phyloP scores from a whole-genome alignment of 1,140 invertebrate genomes.

The Tigriopus japonicus region DNA sequence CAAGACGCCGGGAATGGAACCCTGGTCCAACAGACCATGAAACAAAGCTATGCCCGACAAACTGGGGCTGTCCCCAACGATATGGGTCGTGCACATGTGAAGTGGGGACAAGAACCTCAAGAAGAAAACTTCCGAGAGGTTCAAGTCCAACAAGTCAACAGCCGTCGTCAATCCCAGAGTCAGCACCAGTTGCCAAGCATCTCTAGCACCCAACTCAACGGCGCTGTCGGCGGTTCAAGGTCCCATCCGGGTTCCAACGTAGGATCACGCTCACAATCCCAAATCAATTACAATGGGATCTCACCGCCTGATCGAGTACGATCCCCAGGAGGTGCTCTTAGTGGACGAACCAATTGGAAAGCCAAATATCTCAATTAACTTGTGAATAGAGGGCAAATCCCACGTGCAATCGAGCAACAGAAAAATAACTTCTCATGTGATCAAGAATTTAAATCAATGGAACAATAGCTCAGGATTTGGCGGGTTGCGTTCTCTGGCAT shows the following conservation, averaged over 20 bases:
- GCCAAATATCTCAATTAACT: slow-evolving; percentile 12
- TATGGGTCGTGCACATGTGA: neutral
- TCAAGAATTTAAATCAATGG: neutral
- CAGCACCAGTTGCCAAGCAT: slow-evolving; percentile 1
- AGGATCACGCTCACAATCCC: neutral
- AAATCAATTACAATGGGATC: neutral
- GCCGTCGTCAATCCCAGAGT: neutral
- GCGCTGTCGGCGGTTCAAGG: neutral
- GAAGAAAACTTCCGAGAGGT: neutral
- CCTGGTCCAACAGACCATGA: slow-evolving; percentile 1
- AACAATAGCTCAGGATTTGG: neutral
- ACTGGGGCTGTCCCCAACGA: neutral
- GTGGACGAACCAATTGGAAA: slow-evolving; percentile 12
- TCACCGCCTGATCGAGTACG: neutral
- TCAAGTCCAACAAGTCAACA: neutral
- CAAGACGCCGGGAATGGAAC: neutral
- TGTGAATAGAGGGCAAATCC: neutral
- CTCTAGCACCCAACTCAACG: neutral
- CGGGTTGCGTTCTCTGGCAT: neutral
- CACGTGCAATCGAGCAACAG: neutral
- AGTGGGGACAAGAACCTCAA: neutral
- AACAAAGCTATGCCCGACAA: neutral
- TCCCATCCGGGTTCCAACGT: neutral
- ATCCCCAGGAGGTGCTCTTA: neutral
- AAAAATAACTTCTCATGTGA: neutral